Evolutionary conservation across 1,140 invertebrate genomes (phyloP).

Genomic region (Drosophila suzukii): DNA sequence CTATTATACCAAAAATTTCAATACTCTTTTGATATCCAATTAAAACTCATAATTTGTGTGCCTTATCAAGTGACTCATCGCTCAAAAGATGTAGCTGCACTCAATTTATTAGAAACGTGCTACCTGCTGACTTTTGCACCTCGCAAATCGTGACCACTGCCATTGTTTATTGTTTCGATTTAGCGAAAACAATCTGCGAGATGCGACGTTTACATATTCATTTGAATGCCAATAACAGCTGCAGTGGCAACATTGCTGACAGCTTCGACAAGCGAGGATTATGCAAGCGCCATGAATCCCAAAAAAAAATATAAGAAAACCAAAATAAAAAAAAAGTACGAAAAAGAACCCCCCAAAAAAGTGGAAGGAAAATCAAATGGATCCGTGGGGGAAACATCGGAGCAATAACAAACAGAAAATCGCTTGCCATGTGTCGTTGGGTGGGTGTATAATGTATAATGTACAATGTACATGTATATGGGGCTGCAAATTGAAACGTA

Average conservation of each 20-base stretch:
- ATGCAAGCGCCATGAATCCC: conserved; percentile 71
- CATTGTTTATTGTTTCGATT: conserved; percentile 41
- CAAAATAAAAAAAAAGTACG: conserved; percentile 11
- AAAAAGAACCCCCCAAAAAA: conserved; percentile 16
- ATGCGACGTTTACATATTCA: conserved; percentile 74
- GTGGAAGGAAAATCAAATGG: conserved; percentile 52
- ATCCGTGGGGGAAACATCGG: conserved; percentile 33
- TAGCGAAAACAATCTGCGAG: conserved; percentile 53
- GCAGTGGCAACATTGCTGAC: conserved; percentile 58
- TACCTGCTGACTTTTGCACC: conserved; percentile 44
- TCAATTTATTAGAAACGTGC: conserved; percentile 54
- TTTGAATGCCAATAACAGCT: conserved; percentile 80
- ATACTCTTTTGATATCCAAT: no score
- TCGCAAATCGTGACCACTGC: conserved; percentile 33
- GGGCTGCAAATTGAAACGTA: conserved; percentile 75
- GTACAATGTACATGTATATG: conserved; percentile 36
- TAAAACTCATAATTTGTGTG: background rate
- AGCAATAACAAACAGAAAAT: conserved; percentile 42
- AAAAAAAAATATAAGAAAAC: conserved; percentile 23
- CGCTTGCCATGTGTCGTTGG: conserved; percentile 68
- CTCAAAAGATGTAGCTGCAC: conserved; percentile 5
- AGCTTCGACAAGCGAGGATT: conserved; percentile 76
- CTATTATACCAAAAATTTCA: no score
- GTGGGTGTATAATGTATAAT: conserved; percentile 49
- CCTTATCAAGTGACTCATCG: conserved; percentile 40